Evolutionary conservation across 2,113 vertebrate species (phyloP), one percentile per base, ranked within the genome.

Genomic region (Antennarius striatus): DNA sequence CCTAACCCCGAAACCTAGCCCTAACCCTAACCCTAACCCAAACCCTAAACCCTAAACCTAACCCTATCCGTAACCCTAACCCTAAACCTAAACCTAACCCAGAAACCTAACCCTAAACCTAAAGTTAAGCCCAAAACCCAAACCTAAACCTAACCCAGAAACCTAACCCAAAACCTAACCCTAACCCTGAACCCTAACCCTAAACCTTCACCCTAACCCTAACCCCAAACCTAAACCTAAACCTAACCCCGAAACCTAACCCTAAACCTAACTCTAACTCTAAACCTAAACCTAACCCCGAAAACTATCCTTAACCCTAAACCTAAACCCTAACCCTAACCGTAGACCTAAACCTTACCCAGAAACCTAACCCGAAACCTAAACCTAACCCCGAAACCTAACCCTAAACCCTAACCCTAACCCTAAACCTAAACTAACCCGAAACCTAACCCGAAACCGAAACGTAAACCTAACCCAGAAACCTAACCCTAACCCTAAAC

Each of bases 391-490:
- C n/a, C n/a, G n/a, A n/a, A 51, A 16, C 49, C 49, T 51, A 51
- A 51, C 49, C 49, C 49, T 51, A 53, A 51, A n/a, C 51, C 29
- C 51, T 53, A 53, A 53, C 51, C 51, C 51, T 30, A 53, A 53
- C 51, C 51, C 51, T 53, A 53, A 45, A 9, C 56, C n/a, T n/a
- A n/a, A n/a, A n/a, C n/a, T n/a, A n/a, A n/a, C n/a, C n/a, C n/a
- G n/a, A n/a, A 51, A 16, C 49, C 51, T 53, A 53, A 53, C 51
- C 13, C 51, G n/a, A n/a, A n/a, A n/a, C n/a, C n/a, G n/a, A n/a
- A n/a, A n/a, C n/a, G n/a, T 53, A 53, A 53, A 17, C 56, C 56
- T 42, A 57, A 57, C 51, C n/a, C n/a, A n/a, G n/a, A n/a, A n/a
- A n/a, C n/a, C n/a, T n/a, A n/a, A n/a, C n/a, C n/a, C n/a, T n/a